A percentile compares a stretch with the other conserved stretches of the same genome.
Evolutionary conservation across 2,113 vertebrate species (phyloP).

Genomic region (Girardinichthys multiradiatus): DNA sequence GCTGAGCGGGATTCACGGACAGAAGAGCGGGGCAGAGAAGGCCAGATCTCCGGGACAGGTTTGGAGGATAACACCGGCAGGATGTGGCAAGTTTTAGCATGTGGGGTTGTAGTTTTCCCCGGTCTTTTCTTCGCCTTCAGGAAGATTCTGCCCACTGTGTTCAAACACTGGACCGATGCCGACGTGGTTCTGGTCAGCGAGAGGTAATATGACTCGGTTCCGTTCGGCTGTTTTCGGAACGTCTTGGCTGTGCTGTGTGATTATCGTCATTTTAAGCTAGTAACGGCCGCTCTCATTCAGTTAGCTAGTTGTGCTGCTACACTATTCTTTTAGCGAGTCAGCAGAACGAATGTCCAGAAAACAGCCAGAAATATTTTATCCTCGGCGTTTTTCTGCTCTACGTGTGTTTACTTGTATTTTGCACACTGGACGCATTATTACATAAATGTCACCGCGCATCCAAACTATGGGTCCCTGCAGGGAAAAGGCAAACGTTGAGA

Average conservation of each 20-base stretch:
- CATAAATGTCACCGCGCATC: not conserved
- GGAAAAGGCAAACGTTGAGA: not conserved
- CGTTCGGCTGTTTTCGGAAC: not conserved
- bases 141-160: conserved; percentile 76
- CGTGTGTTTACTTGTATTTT: not conserved
- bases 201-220: conserved; percentile 67
- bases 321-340: not conserved
- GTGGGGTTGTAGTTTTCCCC: conserved; percentile 82
- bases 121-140: conserved; percentile 79
- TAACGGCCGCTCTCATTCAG: conserved; percentile 6
- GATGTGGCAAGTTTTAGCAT: conserved; percentile 80
- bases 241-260: not conserved
- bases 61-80: conserved; percentile 43
- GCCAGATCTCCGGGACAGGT: conserved; percentile 33
- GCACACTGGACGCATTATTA: not conserved
- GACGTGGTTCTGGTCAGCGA: conserved; percentile 85
- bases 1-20: conserved; percentile 12
- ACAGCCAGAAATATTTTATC: not conserved
- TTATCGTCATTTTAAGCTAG: conserved; percentile 11
- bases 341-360: not conserved
- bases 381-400: not conserved
- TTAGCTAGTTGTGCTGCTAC: conserved; percentile 16
- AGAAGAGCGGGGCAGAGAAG: conserved; percentile 10
- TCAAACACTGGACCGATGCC: conserved; percentile 80
- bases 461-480: conserved; percentile 1